These are phyloP conservation scores for Lacanobia oleracea DNA, from an alignment of 2,888 invertebrate genomes.

Conservation along the genomic window DNA sequence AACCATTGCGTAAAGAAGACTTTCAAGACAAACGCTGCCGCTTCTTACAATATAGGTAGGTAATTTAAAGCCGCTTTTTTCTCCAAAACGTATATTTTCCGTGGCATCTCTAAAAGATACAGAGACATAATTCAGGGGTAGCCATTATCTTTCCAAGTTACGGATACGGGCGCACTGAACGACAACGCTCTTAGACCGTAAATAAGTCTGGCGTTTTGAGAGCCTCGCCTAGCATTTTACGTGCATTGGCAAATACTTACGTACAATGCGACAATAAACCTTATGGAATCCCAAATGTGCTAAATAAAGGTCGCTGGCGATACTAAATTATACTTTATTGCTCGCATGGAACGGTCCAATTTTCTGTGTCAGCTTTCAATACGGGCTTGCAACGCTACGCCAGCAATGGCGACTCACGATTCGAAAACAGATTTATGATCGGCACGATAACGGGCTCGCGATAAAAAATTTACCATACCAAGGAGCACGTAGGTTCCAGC, in stretches of 20 bases:
- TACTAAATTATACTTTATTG: conserved; percentile 84
- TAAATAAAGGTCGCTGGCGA: conserved; percentile 76
- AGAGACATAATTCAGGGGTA: conserved; percentile 63
- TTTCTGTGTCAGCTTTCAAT: conserved; percentile 75
- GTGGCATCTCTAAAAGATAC: conserved; percentile 55
- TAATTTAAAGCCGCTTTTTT: conserved; percentile 29
- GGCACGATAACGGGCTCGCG: conserved; percentile 89
- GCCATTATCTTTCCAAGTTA: conserved; percentile 69
- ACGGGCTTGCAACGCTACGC: conserved; percentile 78
- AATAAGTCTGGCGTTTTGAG: conserved; percentile 89
- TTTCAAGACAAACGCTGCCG: not conserved
- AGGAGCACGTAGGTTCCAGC: conserved; percentile 72
- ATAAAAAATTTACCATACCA: conserved; percentile 88
- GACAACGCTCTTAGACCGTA: conserved; percentile 80
- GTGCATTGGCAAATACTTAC: conserved; percentile 90
- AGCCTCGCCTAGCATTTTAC: conserved; percentile 88
- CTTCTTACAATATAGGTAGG: conserved; percentile 39
- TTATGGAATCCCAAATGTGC: conserved; percentile 78
- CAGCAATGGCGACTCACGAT: conserved; percentile 87
- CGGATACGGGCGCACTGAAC: conserved; percentile 63
- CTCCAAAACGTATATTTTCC: conserved; percentile 42
- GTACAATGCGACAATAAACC: conserved; percentile 88
- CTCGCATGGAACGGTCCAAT: conserved; percentile 74
- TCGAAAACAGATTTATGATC: conserved; percentile 91
- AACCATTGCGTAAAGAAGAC: not conserved